Percentiles rank a stretch among this genome's conserved stretches.
These are phyloP conservation scores for Shargacucullia verbasci DNA, from an alignment of 2,888 invertebrate genomes.

Conservation along the genomic window DNA sequence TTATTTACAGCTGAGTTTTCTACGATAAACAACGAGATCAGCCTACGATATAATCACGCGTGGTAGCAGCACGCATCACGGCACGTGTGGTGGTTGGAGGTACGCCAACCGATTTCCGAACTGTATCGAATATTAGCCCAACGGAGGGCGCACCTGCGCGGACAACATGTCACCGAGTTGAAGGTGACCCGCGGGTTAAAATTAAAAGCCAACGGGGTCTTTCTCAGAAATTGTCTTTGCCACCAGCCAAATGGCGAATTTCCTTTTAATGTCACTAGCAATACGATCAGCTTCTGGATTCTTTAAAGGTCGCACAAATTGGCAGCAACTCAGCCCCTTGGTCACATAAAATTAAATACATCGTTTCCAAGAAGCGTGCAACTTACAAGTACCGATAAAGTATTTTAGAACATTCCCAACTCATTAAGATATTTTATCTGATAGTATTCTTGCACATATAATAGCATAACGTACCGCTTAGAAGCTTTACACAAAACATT, in stretches of 20 bases:
- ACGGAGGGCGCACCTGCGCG: constrained; percentile 58
- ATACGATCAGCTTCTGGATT: constrained; percentile 30
- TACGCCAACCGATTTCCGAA: constrained; percentile 60
- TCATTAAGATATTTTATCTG: constrained; percentile 32
- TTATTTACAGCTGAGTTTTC: constrained; percentile 10
- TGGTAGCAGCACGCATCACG: constrained; percentile 42
- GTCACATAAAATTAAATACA: constrained; percentile 29
- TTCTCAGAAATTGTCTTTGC: constrained; percentile 50
- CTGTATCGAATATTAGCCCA: constrained; percentile 48
- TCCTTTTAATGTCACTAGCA: constrained; percentile 36
- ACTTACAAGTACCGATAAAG: constrained; percentile 26
- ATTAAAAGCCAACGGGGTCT: constrained; percentile 53
- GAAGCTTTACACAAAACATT: constrained; percentile 31
- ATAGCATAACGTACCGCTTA: constrained; percentile 11
- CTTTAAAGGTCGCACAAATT: constrained; percentile 38
- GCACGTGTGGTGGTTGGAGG: constrained; percentile 62
- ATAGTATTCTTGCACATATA: constrained; percentile 29
- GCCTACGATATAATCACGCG: constrained; percentile 19
- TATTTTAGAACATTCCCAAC: constrained; percentile 19
- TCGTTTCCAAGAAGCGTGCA: constrained; percentile 41
- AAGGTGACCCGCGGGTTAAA: constrained; percentile 58
- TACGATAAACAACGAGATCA: constrained; percentile 14
- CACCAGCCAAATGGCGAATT: constrained; percentile 48
- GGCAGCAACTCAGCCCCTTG: constrained; percentile 19
- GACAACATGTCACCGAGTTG: constrained; percentile 43